Conservation (phyloP, 2,888 invertebrate genomes). For the Caenorhabditis sinica region DNA sequence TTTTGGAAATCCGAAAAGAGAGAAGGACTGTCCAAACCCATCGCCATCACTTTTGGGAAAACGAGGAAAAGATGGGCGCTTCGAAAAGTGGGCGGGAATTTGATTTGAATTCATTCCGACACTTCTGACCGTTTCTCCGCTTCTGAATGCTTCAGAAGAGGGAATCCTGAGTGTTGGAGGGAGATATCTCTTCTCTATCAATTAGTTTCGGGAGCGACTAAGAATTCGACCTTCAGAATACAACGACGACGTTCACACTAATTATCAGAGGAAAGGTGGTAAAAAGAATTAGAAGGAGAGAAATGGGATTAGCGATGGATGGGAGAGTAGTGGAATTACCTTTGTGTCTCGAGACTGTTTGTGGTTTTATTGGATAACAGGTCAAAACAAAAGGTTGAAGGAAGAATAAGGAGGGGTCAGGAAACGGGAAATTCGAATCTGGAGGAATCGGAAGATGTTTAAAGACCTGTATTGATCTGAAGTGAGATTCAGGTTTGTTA, state of each 20-base stretch:
- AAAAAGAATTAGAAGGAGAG: not conserved
- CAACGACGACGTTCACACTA: slow-evolving; percentile 36
- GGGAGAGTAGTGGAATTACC: slow-evolving; percentile 13
- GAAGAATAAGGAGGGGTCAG: not conserved
- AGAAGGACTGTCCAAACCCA: slow-evolving; percentile 48
- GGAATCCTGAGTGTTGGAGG: not conserved
- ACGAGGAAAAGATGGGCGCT: not conserved
- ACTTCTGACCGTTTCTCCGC: slow-evolving; percentile 3
- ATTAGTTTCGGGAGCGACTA: slow-evolving; percentile 5
- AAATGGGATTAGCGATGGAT: slow-evolving; percentile 24
- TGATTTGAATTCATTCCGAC: slow-evolving; percentile 53
- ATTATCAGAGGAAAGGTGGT: slow-evolving; percentile 36
- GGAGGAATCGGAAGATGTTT: not conserved
- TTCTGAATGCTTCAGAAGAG: not conserved
- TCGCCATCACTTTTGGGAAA: slow-evolving; percentile 26
- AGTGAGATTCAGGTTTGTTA: too few species aligned
- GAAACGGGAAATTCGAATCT: not conserved
- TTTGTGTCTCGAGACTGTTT: slow-evolving; percentile 18
- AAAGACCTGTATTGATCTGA: too few species aligned
- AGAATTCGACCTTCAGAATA: slow-evolving; percentile 31
- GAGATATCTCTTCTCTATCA: slow-evolving; percentile 28
- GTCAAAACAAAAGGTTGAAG: not conserved
- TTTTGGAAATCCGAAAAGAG: not conserved
- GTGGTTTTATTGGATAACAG: slow-evolving; percentile 26
- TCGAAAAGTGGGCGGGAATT: slow-evolving; percentile 20